Base-by-base conservation (phyloP, 2,113 vertebrate species). In the Pangasianodon gigas region DNA sequence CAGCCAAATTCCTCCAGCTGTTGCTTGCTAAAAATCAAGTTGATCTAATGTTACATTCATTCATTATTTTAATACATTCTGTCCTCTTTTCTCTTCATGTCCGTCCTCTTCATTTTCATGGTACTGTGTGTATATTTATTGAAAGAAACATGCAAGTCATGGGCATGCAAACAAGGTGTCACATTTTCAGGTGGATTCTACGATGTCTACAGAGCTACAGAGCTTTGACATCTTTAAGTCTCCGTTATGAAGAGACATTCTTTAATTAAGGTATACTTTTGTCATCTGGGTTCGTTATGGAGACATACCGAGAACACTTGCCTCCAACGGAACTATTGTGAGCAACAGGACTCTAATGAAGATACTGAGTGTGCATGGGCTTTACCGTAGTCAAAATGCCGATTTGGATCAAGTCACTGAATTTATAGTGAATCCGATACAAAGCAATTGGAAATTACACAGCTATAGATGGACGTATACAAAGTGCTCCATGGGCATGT, bases 231-330 rank as follows among this genome's bases (percentile, higher is more conserved):
- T 32, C 26, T n/a, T 69, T 71, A 46, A 46, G 74, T 75, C 74
- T 77, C 41, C 8, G 3, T 77, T 46, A 46, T 74, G 69, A 32
- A 37, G 26, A 77, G 44, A n/a, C 2, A 16, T 32, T 54, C 14
- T 52, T n/a, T 81, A 79, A 77, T 48, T 77, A 77, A 77, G 48
- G 74, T 46, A 80, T 80, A 80, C 24, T 6, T 52, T n/a, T n/a
- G 10, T 52, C 26, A 52, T 13, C 29, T 13, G 26, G 26, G 24
- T 80, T 80, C 24, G 0, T 80, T 80, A 51, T 80, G 24, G 13
- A 80, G 26, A 80, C 77, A 16, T 51, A n/a, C 48, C 46, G 41
- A 80, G 48, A 51, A 29, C 13, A 79, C 75, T 48, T 79, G 21
- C 44, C 24, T 48, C 9, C 26, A 9, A 13, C 48, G 44, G 24